A percentile compares a stretch with the other conserved stretches of the same genome.
These are phyloP conservation scores for Halictus ligatus DNA, from an alignment of 2,888 invertebrate species.

Conservation along the genomic window DNA sequence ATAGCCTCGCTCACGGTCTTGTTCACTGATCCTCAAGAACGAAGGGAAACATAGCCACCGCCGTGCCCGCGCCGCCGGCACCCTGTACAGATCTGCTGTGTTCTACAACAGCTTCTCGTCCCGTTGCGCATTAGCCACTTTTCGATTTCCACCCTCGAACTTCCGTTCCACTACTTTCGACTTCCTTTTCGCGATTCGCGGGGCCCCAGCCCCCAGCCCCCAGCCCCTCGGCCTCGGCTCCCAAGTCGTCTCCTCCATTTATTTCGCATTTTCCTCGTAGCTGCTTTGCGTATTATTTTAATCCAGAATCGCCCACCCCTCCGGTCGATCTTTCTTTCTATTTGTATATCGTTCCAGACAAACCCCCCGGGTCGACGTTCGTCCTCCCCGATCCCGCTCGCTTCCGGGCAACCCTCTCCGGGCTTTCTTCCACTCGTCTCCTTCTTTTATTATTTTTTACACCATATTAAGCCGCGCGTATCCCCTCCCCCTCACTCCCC, in stretches of 20 bases:
- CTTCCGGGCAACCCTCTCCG: neutral
- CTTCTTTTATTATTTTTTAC: slow-evolving; percentile 33
- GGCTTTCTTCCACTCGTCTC: neutral
- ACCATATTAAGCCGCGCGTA: slow-evolving; percentile 25
- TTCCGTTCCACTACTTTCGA: slow-evolving; percentile 18
- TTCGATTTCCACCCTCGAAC: slow-evolving; percentile 17
- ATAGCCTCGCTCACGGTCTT: slow-evolving; percentile 6
- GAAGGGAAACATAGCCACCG: neutral
- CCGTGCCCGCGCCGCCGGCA: neutral
- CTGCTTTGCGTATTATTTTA: slow-evolving; percentile 28
- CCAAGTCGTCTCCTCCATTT: slow-evolving; percentile 19
- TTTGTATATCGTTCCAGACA: slow-evolving; percentile 17
- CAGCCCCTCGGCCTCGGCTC: neutral
- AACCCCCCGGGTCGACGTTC: neutral
- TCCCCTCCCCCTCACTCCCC: neutral
- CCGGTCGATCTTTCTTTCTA: slow-evolving; percentile 14
- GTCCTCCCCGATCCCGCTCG: neutral
- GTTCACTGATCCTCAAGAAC: slow-evolving; percentile 7
- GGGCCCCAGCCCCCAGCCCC: neutral
- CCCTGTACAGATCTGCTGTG: neutral
- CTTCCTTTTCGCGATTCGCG: slow-evolving; percentile 1
- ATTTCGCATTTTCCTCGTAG: slow-evolving; percentile 8
- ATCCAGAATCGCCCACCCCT: slow-evolving; percentile 25
- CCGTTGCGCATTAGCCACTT: slow-evolving; percentile 22
- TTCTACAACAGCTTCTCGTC: slow-evolving; percentile 12